Evolutionary conservation across 2,888 invertebrate genomes (phyloP).

Genomic region (Lymantria monacha): DNA sequence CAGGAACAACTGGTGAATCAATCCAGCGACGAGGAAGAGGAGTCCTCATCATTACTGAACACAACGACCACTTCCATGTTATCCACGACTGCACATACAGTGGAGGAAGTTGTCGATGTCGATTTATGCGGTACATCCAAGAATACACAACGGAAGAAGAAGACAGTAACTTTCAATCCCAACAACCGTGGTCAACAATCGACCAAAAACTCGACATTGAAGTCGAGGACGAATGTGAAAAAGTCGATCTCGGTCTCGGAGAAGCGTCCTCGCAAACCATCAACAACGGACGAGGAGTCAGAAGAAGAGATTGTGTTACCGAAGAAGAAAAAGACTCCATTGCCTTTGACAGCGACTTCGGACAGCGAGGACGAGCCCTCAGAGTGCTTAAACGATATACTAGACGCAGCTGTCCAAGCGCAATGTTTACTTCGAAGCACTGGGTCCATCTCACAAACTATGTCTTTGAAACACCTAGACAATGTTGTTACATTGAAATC

Average conservation of each 20-base stretch:
- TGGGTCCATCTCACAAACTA: constrained; percentile 13
- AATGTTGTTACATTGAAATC: constrained; percentile 9
- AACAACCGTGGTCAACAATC: neutral
- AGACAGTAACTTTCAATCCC: constrained; percentile 1
- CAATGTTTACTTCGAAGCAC: constrained; percentile 11
- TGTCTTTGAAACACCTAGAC: constrained; percentile 9
- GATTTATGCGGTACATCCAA: constrained; percentile 7
- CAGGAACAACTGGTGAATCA: neutral
- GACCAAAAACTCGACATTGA: constrained; percentile 5
- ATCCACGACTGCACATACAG: constrained; percentile 10
- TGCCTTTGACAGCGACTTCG: neutral
- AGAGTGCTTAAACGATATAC: constrained; percentile 1
- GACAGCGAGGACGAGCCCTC: neutral
- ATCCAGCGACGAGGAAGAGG: constrained; percentile 4
- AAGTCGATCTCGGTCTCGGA: constrained; percentile 1
- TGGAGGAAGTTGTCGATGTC: constrained; percentile 7
- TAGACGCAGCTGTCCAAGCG: constrained; percentile 7
- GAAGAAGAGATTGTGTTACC: constrained; percentile 1
- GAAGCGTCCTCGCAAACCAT: constrained; percentile 3
- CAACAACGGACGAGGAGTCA: neutral
- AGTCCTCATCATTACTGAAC: constrained; percentile 6
- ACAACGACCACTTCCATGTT: constrained; percentile 9
- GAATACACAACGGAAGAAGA: neutral
- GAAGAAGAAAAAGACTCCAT: neutral
- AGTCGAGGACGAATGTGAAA: constrained; percentile 6